phyloP scores from a whole-genome alignment of 2,888 invertebrate species.

The Oxytorus armatus region DNA sequence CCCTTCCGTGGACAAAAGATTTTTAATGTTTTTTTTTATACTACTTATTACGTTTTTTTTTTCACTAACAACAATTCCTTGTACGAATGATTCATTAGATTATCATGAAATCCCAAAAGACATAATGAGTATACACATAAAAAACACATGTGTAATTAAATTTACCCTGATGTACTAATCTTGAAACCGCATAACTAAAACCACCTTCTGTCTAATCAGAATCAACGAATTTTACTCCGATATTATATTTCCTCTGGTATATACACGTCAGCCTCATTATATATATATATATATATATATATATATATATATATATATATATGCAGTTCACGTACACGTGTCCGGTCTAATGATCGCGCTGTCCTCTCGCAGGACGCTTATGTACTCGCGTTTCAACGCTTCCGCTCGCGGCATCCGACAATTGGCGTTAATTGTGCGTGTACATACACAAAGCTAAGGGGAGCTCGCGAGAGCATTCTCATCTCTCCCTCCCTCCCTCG shows the following conservation, averaged over 20 bases:
- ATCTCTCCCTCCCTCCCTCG: neutral
- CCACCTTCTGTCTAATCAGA: neutral
- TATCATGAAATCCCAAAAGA: neutral
- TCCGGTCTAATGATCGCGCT: slow-evolving; percentile 54
- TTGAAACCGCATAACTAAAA: slow-evolving; percentile 20
- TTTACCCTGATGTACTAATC: neutral
- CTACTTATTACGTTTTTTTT: too few species aligned
- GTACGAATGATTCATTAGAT: too few species aligned
- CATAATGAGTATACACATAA: neutral
- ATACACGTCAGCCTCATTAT: slow-evolving; percentile 22
- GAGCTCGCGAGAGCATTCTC: slow-evolving; percentile 12
- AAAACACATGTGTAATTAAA: neutral
- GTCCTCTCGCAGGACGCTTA: slow-evolving; percentile 31
- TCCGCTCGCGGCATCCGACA: slow-evolving; percentile 65
- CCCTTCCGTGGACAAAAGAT: too few species aligned
- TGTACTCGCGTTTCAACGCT: slow-evolving; percentile 59
- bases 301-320: too few species aligned
- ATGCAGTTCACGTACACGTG: slow-evolving; percentile 27
- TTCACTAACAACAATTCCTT: too few species aligned
- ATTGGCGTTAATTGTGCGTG: slow-evolving; percentile 74
- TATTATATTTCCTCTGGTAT: slow-evolving; percentile 39
- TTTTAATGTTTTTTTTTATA: too few species aligned
- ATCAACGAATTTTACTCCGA: slow-evolving; percentile 22
- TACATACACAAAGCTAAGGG: slow-evolving; percentile 44
- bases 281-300: too few species aligned